Conservation (phyloP, 92 coral and sea anemone genomes). For the Plumapathes pennacea region DNA sequence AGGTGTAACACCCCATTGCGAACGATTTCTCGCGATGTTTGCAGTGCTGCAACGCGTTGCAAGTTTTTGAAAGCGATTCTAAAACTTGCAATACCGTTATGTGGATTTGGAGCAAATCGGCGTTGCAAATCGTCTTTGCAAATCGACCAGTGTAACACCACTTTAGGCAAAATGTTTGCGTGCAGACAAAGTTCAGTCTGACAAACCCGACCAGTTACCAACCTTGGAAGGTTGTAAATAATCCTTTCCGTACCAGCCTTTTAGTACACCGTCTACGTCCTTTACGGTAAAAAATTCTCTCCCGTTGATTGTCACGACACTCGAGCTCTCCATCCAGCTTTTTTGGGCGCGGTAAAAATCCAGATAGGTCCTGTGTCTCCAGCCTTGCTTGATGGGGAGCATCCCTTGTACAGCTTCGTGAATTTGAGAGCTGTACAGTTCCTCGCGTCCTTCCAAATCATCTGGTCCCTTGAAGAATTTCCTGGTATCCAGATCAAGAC, state of each 20-base stretch:
- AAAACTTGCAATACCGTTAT: too few species aligned
- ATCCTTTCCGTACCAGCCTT: slow-evolving; percentile 26
- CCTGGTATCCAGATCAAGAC: slow-evolving; percentile 5
- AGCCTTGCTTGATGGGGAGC: slow-evolving; percentile 1
- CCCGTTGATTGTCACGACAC: slow-evolving; percentile 19
- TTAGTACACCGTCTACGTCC: slow-evolving; percentile 13
- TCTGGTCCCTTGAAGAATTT: slow-evolving; percentile 16
- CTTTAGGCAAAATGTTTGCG: too few species aligned
- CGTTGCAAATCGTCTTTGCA: too few species aligned
- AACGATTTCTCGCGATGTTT: too few species aligned
- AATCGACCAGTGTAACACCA: too few species aligned
- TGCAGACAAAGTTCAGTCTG: slow-evolving; percentile 14
- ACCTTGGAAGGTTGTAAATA: slow-evolving; percentile 9
- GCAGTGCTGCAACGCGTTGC: too few species aligned
- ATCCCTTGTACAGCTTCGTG: background rate
- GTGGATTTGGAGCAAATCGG: too few species aligned
- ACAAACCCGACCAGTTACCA: slow-evolving; percentile 20
- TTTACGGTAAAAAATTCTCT: slow-evolving; percentile 12
- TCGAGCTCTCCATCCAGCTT: slow-evolving; percentile 30
- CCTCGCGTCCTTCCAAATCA: slow-evolving; percentile 16
- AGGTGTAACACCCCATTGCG: too few species aligned
- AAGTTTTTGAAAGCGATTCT: too few species aligned
- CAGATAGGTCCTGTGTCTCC: slow-evolving; percentile 24
- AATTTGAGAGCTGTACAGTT: slow-evolving; percentile 16
- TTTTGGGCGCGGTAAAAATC: slow-evolving; percentile 21